These are phyloP conservation scores for Girardinus metallicus DNA, from an alignment of 2,797 vertebrate species.

Conservation along the genomic window DNA sequence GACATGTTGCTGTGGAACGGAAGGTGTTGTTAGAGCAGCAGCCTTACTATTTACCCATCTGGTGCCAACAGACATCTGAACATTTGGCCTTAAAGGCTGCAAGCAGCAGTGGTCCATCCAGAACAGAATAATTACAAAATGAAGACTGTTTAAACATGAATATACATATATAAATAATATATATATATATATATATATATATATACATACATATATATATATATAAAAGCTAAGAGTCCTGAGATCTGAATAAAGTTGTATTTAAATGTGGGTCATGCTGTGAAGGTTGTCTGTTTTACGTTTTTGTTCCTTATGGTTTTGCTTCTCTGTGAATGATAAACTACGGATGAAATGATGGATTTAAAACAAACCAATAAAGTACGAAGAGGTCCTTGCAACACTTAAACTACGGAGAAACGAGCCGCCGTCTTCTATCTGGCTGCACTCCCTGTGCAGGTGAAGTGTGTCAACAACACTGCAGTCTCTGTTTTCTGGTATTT, in stretches of 20 bases:
- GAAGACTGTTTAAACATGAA: slow-evolving; percentile 63
- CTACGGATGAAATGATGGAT: slow-evolving; percentile 79
- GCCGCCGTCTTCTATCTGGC: slow-evolving; percentile 50
- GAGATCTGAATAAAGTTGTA: slow-evolving; percentile 83
- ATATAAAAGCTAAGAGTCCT: slow-evolving; percentile 72
- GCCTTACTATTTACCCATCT: slow-evolving; percentile 59
- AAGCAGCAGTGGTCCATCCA: slow-evolving; percentile 50
- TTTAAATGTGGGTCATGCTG: slow-evolving; percentile 82
- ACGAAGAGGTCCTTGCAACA: slow-evolving; percentile 67
- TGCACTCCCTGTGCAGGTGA: slow-evolving; percentile 51
- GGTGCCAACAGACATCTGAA: slow-evolving; percentile 65
- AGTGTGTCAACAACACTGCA: slow-evolving; percentile 63
- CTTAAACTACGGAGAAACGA: slow-evolving; percentile 47
- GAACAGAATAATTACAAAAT: slow-evolving; percentile 62
- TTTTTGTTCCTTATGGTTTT: slow-evolving; percentile 67
- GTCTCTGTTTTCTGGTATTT: slow-evolving; percentile 72
- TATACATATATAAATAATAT: slow-evolving; percentile 61
- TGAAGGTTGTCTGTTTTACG: slow-evolving; percentile 75
- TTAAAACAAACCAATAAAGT: slow-evolving; percentile 81
- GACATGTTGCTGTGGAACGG: slow-evolving; percentile 43
- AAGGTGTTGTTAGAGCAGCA: slow-evolving; percentile 59
- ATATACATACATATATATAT: slow-evolving; percentile 50
- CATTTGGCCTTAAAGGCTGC: slow-evolving; percentile 73
- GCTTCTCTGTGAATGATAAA: slow-evolving; percentile 74
- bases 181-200: slow-evolving; percentile 56